These are phyloP conservation scores for Trichonephila inaurata DNA, from an alignment of 1,140 invertebrate genomes.

Conservation along the genomic window DNA sequence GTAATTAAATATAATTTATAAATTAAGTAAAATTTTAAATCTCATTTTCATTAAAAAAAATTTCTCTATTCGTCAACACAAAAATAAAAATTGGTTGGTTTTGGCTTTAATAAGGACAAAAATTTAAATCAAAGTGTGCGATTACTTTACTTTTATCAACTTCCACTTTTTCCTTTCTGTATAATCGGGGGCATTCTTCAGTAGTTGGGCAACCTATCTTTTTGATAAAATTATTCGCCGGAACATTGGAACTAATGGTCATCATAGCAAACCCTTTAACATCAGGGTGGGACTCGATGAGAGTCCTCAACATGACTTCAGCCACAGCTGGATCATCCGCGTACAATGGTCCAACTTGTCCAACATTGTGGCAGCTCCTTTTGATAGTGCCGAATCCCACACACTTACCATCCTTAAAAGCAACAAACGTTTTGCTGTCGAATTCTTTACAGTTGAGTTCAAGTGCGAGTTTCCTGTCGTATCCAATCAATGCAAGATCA, in stretches of 20 bases:
- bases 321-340: slow-evolving; percentile 77
- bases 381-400: slow-evolving; percentile 77
- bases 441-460: slow-evolving; percentile 68
- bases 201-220: slow-evolving; percentile 74
- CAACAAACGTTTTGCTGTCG: slow-evolving; percentile 74
- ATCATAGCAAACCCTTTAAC: slow-evolving; percentile 77
- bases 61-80: no score
- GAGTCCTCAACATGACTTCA: slow-evolving; percentile 74
- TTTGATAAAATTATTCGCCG: slow-evolving; percentile 74
- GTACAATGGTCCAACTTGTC: slow-evolving; percentile 78
- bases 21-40: no score
- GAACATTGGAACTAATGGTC: slow-evolving; percentile 75
- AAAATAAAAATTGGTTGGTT: no score
- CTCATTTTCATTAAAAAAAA: no score
- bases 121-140: slow-evolving; percentile 78
- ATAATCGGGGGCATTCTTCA: slow-evolving; percentile 77
- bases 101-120: slow-evolving; percentile 77
- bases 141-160: slow-evolving; percentile 77
- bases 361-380: slow-evolving; percentile 72
- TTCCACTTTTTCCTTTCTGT: slow-evolving; percentile 72
- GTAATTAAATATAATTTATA: no score
- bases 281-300: slow-evolving; percentile 72
- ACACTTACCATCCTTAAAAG: slow-evolving; percentile 68
- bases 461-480: slow-evolving; percentile 68
- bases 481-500: slow-evolving; percentile 69